Evolutionary conservation across 2,888 invertebrate genomes (phyloP), one percentile per base, ranked within the genome.

Genomic region (Napeogenes sylphis): DNA sequence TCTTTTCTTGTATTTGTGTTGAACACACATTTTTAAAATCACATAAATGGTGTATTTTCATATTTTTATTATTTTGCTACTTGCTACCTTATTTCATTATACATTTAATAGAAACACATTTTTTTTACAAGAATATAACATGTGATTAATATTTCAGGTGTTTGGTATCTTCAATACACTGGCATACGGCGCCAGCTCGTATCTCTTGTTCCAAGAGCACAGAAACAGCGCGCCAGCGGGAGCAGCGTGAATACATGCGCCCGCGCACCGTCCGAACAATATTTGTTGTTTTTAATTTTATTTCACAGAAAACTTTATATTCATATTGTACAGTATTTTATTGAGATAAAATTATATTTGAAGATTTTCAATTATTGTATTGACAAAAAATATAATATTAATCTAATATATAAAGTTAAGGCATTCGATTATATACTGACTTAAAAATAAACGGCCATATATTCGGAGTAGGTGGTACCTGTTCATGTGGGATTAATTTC

Each of bases 131-230:
- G 8, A 56, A 30, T n/a, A 51, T 30, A 8, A 55, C 33, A 33
- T 42, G 30, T 21, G 12, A 42, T 63, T 71, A 69, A 12, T 73
- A 85, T 88, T 69, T 13, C 87, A 96, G 95, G 92, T 94, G 59
- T 96, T 97, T 79, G 97, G 96, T 63, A 81, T 97, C 51, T 93
- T 97, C 85, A 97, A 97, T 84, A 94, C 95, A 55, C 74, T 94
- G 60, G 96, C 94, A 33, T 97, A 97, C 76, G 95, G 92, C 45
- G 94, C 92, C 66, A 96, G 95, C 70, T 87, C 95, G 35, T 96
- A 94, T 84, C 92, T 96, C 76, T 89, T 97, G 70, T 95, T 92
- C 85, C 81, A 93, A 75, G 95, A 96, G 76, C 94, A 94, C 89
- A 94, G 93, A 80, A 92, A 88, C 70, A 68, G 82, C 55, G 71